Evolutionary conservation across 2,888 invertebrate species (phyloP), one percentile per base, ranked within the genome.

Genomic region (Steinernema scapterisci): DNA sequence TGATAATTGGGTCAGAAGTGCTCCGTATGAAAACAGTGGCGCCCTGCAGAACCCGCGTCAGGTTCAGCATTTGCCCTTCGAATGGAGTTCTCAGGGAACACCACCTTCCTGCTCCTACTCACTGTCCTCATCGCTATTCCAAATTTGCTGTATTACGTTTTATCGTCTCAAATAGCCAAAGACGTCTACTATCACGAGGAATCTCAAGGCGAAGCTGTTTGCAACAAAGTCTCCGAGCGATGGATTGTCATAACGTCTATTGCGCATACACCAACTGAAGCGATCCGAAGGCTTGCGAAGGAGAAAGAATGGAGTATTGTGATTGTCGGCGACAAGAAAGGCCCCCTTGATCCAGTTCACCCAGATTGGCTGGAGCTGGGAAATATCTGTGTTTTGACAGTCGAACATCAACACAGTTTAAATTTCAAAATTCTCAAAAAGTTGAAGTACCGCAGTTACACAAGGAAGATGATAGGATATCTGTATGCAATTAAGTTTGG

Each of bases 381-480:
- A 1, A 63, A 63, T 13, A 31, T 63, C 16, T 63, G 63, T n/a
- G 63, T 63, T 25, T 31, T 63, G 63, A 63, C 63, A 3, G 31
- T 63, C 7, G 63, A 63, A 11, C 6, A 31, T 2, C 63, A 63
- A 19, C 27, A 63, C 9, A 27, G 31, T 31, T 31, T 63, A 25
- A 9, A 21, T 1, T 31, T 63, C 5, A 21, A 25, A 6, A 9
- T 63, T 16, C 13, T 63, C 6, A 21, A 13, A 27, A 31, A 63
- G 7, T 13, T 63, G 13, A 25, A 25, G 13, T 63, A 63, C 19
- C 31, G 63, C 3, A 63, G 63, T 27, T 63, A 63, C 19, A 63
- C 63, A 27, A 27, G 63, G 63, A 63, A 63, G 16, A 63, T 63
- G 63, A 63, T 63, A 11, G 63, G 63, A 5, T 63, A 63, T 38